A percentile compares a stretch with the other conserved stretches of the same genome.
Evolutionary conservation across 2,113 vertebrate genomes (phyloP).

Genomic region (Etheostoma cragini): DNA sequence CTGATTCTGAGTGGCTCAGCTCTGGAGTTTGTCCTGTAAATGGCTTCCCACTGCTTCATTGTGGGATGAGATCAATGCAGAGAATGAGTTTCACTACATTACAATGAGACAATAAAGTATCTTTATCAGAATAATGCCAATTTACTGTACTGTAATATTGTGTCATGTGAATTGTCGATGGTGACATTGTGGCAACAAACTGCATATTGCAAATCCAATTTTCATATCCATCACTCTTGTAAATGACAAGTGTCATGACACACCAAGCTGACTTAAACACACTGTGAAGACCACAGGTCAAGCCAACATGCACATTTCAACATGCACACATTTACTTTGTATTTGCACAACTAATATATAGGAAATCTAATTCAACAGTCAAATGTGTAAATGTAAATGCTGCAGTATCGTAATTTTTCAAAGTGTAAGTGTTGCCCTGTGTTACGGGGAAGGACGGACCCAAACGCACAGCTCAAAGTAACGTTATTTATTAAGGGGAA

Average conservation of each 20-base stretch:
- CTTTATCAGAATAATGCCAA: slow-evolving; percentile 10
- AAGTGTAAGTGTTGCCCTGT: neutral
- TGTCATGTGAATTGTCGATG: neutral
- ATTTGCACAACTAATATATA: no score
- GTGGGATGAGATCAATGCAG: no score
- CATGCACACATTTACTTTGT: no score
- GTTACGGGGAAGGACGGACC: no score
- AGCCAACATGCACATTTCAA: neutral
- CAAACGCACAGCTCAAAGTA: no score
- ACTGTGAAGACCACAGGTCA: neutral
- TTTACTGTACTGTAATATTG: neutral
- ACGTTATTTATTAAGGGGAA: no score
- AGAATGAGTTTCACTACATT: no score
- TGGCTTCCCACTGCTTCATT: no score
- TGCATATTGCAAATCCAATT: slow-evolving; percentile 19
- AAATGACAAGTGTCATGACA: neutral
- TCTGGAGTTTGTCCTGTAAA: no score
- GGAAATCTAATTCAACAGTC: neutral
- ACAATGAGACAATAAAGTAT: no score
- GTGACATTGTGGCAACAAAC: slow-evolving; percentile 10
- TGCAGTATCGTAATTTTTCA: neutral
- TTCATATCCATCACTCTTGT: neutral
- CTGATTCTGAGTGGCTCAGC: no score
- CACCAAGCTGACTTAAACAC: neutral
- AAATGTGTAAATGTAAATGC: neutral